phyloP scores from a whole-genome alignment of 2,888 invertebrate genomes.

The Phalera bucephala region DNA sequence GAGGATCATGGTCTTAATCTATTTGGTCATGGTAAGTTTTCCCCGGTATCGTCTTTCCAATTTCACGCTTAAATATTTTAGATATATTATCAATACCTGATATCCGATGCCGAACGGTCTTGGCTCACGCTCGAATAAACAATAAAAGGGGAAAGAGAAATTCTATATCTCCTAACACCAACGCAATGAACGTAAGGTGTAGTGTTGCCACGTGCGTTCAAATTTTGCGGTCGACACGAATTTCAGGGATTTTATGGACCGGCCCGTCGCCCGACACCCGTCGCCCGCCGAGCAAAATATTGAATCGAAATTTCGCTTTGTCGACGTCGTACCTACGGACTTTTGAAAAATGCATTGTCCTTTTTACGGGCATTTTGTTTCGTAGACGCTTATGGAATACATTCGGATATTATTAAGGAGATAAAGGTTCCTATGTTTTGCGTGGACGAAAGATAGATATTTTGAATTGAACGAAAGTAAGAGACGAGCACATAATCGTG shows the following conservation, averaged over 20 bases:
- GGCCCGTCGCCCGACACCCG: not conserved
- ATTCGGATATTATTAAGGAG: too few relatives aligned
- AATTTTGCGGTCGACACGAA: conserved; percentile 12
- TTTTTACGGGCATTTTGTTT: not conserved
- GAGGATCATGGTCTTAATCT: too few relatives aligned
- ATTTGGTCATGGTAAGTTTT: too few relatives aligned
- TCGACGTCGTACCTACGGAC: not conserved
- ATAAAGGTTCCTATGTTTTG: too few relatives aligned
- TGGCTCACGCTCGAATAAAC: conserved; percentile 36
- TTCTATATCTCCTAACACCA: conserved; percentile 43
- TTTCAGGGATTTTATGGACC: conserved; percentile 13
- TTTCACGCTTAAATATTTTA: too few relatives aligned
- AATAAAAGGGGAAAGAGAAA: conserved; percentile 36
- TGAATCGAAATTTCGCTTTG: not conserved
- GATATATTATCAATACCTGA: too few relatives aligned
- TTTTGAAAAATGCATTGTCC: not conserved
- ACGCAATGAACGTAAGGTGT: conserved; percentile 51
- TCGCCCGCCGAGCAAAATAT: not conserved
- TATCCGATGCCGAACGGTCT: too few relatives aligned
- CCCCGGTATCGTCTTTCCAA: too few relatives aligned
- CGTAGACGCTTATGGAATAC: too few relatives aligned
- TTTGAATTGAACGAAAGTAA: too few relatives aligned
- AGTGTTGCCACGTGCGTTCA: conserved; percentile 40
- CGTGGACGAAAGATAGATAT: not conserved
- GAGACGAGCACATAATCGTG: too few relatives aligned